These are phyloP conservation scores for Cosmorhoe ocellata DNA, from an alignment of 2,888 invertebrate species.

Conservation along the genomic window DNA sequence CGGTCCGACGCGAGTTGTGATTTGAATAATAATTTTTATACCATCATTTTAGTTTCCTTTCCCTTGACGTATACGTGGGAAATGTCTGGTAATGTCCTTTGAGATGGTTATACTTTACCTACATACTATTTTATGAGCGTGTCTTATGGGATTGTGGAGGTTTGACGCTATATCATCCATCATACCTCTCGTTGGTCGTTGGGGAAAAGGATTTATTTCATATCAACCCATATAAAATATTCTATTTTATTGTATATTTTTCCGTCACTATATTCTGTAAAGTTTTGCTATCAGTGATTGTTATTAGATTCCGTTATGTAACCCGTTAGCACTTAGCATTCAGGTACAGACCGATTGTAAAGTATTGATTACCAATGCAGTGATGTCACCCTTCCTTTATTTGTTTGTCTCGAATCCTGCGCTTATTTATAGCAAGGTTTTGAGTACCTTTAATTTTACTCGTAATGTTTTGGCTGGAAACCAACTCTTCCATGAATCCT, in stretches of 20 bases:
- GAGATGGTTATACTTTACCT: conserved; percentile 50
- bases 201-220: conserved; percentile 5
- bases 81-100: conserved; percentile 70
- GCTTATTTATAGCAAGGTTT: conserved; percentile 28
- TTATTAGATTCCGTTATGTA: conserved; percentile 33
- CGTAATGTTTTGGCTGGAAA: conserved; percentile 28
- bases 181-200: conserved; percentile 13
- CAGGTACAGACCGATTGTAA: conserved; percentile 31
- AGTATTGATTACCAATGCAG: conserved; percentile 35
- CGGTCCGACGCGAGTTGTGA: conserved; percentile 68
- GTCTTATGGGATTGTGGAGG: conserved; percentile 28
- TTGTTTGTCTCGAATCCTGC: conserved; percentile 28
- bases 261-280: not conserved
- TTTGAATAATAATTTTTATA: conserved; percentile 80
- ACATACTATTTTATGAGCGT: conserved; percentile 38
- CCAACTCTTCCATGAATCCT: conserved; percentile 17
- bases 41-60: conserved; percentile 79
- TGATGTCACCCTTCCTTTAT: conserved; percentile 37
- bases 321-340: conserved; percentile 34
- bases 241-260: not conserved
- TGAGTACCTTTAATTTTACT: conserved; percentile 26
- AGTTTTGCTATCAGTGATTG: conserved; percentile 21
- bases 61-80: conserved; percentile 73
- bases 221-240: not conserved
- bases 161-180: conserved; percentile 13